phyloP scores from a whole-genome alignment of 2,888 invertebrate genomes.

The Ormyrus rosae region DNA sequence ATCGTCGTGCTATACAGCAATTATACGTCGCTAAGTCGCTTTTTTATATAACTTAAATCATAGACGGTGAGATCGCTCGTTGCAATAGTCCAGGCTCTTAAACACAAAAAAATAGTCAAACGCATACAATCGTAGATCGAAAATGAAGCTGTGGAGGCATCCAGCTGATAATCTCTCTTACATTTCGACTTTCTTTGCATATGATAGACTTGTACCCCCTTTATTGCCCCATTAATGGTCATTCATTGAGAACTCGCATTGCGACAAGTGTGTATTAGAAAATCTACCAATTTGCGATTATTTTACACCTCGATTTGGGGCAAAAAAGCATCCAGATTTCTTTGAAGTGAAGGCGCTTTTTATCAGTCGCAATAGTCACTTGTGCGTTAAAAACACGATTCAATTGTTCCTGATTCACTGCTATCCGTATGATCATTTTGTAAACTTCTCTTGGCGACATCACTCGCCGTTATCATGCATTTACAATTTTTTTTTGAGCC shows the following conservation, averaged over 20 bases:
- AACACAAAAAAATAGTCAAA: slow-evolving; percentile 55
- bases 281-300: slow-evolving; percentile 36
- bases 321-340: slow-evolving; percentile 43
- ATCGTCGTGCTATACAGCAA: slow-evolving; percentile 70
- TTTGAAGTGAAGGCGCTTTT: slow-evolving; percentile 38
- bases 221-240: slow-evolving; percentile 46
- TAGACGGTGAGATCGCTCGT: slow-evolving; percentile 75
- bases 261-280: slow-evolving; percentile 36
- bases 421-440: slow-evolving; percentile 13
- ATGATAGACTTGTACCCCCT: slow-evolving; percentile 28
- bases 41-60: slow-evolving; percentile 59
- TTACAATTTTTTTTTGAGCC: slow-evolving; percentile 34
- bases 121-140: slow-evolving; percentile 52
- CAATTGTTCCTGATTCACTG: slow-evolving; percentile 21
- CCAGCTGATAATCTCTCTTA: slow-evolving; percentile 7
- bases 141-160: slow-evolving; percentile 28
- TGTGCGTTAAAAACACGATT: slow-evolving; percentile 47
- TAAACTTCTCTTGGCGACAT: slow-evolving; percentile 2
- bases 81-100: slow-evolving; percentile 73
- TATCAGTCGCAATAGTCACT: slow-evolving; percentile 46
- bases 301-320: slow-evolving; percentile 36
- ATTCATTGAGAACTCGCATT: slow-evolving; percentile 19
- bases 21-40: slow-evolving; percentile 69
- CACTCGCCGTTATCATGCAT: slow-evolving; percentile 4
- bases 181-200: slow-evolving; percentile 20